Conservation (phyloP, 2,113 vertebrate genomes). For the Pterophyllum scalare region DNA sequence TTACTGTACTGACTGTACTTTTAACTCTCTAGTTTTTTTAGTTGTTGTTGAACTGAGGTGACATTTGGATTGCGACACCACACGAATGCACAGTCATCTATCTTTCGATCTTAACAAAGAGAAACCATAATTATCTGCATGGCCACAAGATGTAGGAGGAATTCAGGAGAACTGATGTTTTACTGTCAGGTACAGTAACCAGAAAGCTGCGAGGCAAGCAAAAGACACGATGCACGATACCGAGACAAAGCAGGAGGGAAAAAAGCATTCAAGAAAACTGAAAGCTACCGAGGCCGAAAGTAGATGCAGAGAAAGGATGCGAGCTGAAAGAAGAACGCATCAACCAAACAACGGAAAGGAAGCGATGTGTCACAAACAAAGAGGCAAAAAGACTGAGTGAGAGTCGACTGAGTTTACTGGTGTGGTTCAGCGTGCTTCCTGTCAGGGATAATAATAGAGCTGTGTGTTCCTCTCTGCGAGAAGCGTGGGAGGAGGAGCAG, state of each 20-base stretch:
- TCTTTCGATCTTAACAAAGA: background rate
- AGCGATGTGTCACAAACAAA: constrained; percentile 54
- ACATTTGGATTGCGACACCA: background rate
- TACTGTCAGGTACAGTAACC: background rate
- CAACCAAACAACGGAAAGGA: constrained; percentile 32
- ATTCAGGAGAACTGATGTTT: background rate
- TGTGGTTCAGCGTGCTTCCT: constrained; percentile 68
- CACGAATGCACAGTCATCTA: background rate
- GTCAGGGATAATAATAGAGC: constrained; percentile 67
- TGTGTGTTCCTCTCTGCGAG: constrained; percentile 55
- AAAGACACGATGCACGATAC: background rate
- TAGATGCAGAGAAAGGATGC: background rate
- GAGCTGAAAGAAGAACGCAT: constrained; percentile 1
- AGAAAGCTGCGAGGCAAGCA: background rate
- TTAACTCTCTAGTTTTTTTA: background rate
- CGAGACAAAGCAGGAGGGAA: background rate
- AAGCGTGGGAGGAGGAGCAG: constrained; percentile 61
- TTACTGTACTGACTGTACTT: too few relatives aligned
- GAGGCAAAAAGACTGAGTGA: constrained; percentile 32
- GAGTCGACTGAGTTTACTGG: constrained; percentile 27
- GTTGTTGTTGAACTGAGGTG: background rate
- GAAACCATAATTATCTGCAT: background rate
- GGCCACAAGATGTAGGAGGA: constrained; percentile 6
- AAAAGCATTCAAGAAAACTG: constrained; percentile 24
- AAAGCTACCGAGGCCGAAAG: constrained; percentile 25